Conservation (phyloP, 2,113 vertebrate genomes). For the Microcebus griseorufus region DNA sequence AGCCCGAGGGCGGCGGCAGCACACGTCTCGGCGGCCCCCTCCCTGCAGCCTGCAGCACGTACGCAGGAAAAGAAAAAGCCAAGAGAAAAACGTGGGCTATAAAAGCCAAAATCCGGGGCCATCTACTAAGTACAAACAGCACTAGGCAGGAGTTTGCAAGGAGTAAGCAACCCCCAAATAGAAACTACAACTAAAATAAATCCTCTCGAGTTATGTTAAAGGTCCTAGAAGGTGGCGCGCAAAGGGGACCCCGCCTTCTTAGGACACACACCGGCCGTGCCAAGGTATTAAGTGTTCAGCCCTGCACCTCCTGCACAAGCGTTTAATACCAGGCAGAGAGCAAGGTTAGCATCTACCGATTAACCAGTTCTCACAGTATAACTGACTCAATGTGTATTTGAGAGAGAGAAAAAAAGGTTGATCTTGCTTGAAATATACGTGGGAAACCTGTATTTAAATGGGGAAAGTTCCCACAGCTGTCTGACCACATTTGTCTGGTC, state of each 20-base stretch:
- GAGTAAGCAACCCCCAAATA: slow-evolving; percentile 11
- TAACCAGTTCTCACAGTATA: slow-evolving; percentile 48
- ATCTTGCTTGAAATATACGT: background rate
- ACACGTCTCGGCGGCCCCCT: background rate
- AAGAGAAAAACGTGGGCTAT: slow-evolving; percentile 34
- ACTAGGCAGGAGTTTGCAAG: slow-evolving; percentile 23
- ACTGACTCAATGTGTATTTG: slow-evolving; percentile 16
- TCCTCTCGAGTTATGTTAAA: slow-evolving; percentile 12
- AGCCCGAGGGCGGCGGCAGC: background rate
- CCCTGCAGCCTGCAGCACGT: background rate
- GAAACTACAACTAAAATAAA: slow-evolving; percentile 53
- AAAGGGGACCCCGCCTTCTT: background rate
- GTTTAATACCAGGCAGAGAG: background rate
- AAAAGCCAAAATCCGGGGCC: background rate
- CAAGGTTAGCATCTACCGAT: slow-evolving; percentile 14
- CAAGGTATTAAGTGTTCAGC: slow-evolving; percentile 12
- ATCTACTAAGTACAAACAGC: slow-evolving; percentile 11
- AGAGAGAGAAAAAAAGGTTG: background rate
- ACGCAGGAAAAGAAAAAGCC: slow-evolving; percentile 35
- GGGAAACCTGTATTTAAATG: slow-evolving; percentile 42
- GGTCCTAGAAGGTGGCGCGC: slow-evolving; percentile 27
- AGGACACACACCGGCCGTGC: background rate
- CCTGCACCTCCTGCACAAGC: background rate
- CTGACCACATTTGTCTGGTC: slow-evolving; percentile 64
- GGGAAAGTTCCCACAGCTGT: slow-evolving; percentile 24